A percentile compares a stretch with the other conserved stretches of the same genome.
Conservation (phyloP, 2,113 vertebrate species). For the Barnardius zonarius region DNA sequence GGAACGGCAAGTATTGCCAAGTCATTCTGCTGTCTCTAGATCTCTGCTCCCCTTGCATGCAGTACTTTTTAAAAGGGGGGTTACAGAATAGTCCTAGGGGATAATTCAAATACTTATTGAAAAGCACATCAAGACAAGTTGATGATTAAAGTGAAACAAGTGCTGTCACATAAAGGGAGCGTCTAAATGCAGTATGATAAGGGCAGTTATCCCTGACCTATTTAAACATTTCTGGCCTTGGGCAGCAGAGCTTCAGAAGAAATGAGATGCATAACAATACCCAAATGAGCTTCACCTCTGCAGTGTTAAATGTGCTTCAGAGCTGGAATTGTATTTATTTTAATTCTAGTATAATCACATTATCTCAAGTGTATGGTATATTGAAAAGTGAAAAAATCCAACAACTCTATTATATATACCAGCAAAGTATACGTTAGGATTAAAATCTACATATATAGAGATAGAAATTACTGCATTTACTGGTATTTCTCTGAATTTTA, state of each 20-base stretch:
- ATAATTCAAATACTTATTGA: background rate
- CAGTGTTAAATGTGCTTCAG: conserved; percentile 47
- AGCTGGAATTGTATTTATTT: conserved; percentile 8
- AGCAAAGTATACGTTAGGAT: background rate
- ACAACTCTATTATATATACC: background rate
- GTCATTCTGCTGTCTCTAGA: background rate
- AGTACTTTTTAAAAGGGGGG: background rate
- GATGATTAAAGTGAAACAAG: conserved; percentile 5
- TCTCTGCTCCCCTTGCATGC: background rate
- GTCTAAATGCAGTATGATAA: background rate
- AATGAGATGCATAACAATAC: conserved; percentile 28
- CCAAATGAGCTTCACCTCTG: conserved; percentile 52
- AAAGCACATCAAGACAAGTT: background rate
- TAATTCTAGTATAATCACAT: background rate
- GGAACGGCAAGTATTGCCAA: background rate
- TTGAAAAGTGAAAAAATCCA: background rate
- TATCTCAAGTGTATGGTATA: background rate
- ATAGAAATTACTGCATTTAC: background rate
- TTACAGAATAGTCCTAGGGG: background rate
- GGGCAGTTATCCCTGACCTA: conserved; percentile 53
- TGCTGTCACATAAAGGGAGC: background rate
- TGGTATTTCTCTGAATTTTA: background rate
- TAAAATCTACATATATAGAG: background rate
- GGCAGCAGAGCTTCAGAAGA: conserved; percentile 25
- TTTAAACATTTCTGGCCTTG: conserved; percentile 50